phyloP scores from a whole-genome alignment of 2,888 invertebrate genomes.

The Metellina segmentata region DNA sequence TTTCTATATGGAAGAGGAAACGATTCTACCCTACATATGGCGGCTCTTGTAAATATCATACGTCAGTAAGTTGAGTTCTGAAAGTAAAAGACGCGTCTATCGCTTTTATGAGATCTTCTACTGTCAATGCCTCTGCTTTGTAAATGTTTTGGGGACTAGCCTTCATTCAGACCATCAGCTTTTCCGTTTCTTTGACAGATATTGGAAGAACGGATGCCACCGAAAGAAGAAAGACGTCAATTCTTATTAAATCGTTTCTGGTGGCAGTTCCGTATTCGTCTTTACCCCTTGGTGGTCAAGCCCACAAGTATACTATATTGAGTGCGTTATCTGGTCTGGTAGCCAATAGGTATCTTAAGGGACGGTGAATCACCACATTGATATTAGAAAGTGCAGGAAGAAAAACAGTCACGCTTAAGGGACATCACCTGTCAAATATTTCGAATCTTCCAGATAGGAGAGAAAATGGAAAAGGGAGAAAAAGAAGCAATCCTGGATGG shows the following conservation, averaged over 20 bases:
- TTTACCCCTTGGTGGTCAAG: not conserved
- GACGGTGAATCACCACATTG: not conserved
- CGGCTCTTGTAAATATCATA: too few species aligned
- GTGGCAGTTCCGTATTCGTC: not conserved
- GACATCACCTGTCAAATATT: slow-evolving; percentile 51
- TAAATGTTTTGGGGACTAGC: too few species aligned
- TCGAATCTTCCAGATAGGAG: not conserved
- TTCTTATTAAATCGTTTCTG: not conserved
- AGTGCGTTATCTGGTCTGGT: not conserved
- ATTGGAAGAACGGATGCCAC: too few species aligned
- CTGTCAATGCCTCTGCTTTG: too few species aligned
- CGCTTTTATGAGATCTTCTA: too few species aligned
- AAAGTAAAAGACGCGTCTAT: too few species aligned
- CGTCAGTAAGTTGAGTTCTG: too few species aligned
- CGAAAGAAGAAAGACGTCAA: not conserved
- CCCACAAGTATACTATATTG: not conserved
- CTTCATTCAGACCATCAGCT: too few species aligned
- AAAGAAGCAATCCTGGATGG: slow-evolving; percentile 5
- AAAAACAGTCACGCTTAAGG: slow-evolving; percentile 2
- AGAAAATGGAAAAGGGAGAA: not conserved
- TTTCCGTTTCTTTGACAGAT: too few species aligned
- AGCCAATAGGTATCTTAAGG: not conserved
- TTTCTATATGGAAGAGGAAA: too few species aligned
- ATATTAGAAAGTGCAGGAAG: not conserved
- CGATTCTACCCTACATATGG: too few species aligned